Evolutionary conservation across 2,113 vertebrate genomes (phyloP).

Genomic region (Cercopithecus mona): DNA sequence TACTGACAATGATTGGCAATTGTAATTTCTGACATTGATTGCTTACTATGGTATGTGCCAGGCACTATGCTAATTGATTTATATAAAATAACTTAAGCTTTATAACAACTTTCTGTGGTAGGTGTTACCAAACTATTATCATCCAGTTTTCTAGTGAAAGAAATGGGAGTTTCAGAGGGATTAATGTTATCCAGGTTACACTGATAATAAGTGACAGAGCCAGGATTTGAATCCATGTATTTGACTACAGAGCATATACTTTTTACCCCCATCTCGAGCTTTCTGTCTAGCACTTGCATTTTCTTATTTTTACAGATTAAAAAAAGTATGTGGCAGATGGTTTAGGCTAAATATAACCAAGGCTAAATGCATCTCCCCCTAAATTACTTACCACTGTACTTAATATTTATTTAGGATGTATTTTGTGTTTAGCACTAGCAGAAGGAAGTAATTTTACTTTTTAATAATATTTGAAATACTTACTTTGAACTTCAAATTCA

Average conservation of each 20-base stretch:
- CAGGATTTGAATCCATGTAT: background rate
- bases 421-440: background rate
- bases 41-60: background rate
- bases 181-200: background rate
- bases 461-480: background rate
- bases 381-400: background rate
- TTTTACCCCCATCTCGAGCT: background rate
- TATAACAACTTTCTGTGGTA: background rate
- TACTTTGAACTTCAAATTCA: background rate
- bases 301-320: background rate
- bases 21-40: background rate
- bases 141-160: background rate
- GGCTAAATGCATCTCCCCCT: background rate
- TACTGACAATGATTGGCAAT: background rate
- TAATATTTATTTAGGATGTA: background rate
- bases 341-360: slow-evolving; percentile 12
- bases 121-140: background rate
- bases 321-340: background rate
- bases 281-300: slow-evolving; percentile 1
- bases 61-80: background rate
- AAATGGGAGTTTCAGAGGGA: background rate
- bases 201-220: background rate
- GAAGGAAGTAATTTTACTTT: background rate
- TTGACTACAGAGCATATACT: background rate
- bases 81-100: background rate